These are phyloP conservation scores for Psephotus haematonotus DNA, from an alignment of 2,113 vertebrate species.

Conservation along the genomic window DNA sequence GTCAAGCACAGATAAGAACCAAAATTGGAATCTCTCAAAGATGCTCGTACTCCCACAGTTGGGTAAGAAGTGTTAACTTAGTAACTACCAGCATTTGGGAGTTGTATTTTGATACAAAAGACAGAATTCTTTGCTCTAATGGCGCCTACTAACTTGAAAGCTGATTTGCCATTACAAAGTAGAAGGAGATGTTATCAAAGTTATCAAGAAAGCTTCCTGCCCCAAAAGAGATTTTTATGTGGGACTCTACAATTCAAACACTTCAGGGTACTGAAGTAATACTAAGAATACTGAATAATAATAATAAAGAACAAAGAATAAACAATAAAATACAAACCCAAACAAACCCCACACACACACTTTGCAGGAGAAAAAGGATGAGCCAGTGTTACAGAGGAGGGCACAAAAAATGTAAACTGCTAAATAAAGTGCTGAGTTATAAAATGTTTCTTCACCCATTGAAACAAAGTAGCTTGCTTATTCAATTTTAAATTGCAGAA, in stretches of 20 bases:
- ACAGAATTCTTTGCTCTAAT: background rate
- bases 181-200: background rate
- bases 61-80: constrained; percentile 33
- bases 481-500: background rate
- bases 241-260: background rate
- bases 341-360: background rate
- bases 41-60: constrained; percentile 54
- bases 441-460: background rate
- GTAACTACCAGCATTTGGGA: constrained; percentile 19
- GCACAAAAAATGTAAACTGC: background rate
- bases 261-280: background rate
- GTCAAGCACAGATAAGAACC: constrained; percentile 61
- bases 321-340: background rate
- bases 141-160: background rate
- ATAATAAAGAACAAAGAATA: background rate
- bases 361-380: background rate
- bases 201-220: constrained; percentile 1
- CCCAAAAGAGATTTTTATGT: background rate
- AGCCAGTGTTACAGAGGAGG: background rate
- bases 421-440: background rate
- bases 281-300: background rate
- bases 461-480: background rate
- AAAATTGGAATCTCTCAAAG: constrained; percentile 42
- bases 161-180: background rate
- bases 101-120: background rate